phyloP scores from a whole-genome alignment of 2,888 invertebrate species.

The Bellardia bayeri region DNA sequence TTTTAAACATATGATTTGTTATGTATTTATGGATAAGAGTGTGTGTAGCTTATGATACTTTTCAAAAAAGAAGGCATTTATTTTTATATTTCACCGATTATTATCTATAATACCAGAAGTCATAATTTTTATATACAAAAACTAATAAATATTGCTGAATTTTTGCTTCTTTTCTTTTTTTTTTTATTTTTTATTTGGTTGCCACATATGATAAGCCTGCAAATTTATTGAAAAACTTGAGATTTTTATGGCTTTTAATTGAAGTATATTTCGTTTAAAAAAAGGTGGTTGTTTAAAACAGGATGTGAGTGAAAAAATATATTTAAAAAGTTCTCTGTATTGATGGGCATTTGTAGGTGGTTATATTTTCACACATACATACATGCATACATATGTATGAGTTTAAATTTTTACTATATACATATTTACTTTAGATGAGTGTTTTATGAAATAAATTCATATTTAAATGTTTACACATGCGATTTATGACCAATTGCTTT shows the following conservation, averaged over 20 bases:
- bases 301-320: conserved; percentile 46
- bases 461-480: conserved; percentile 71
- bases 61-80: background rate
- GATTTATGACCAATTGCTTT: conserved; percentile 74
- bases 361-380: background rate
- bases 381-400: conserved; percentile 24
- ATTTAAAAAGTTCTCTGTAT: background rate
- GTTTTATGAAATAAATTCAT: conserved; percentile 38
- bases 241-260: conserved; percentile 70
- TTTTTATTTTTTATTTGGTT: conserved; percentile 3
- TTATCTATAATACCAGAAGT: conserved; percentile 71
- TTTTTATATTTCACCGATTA: conserved; percentile 48
- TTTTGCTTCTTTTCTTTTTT: background rate
- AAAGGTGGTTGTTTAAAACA: conserved; percentile 63
- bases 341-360: background rate
- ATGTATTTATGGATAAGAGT: background rate
- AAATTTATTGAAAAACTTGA: conserved; percentile 59
- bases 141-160: conserved; percentile 54
- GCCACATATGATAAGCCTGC: conserved; percentile 49
- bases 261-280: conserved; percentile 37
- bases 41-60: conserved; percentile 20
- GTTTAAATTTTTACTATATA: conserved; percentile 5
- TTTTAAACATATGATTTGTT: conserved; percentile 63
- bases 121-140: conserved; percentile 68
- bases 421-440: conserved; percentile 2